phyloP scores from a whole-genome alignment of 1,140 invertebrate genomes.

The Meloidogyne hapla region DNA sequence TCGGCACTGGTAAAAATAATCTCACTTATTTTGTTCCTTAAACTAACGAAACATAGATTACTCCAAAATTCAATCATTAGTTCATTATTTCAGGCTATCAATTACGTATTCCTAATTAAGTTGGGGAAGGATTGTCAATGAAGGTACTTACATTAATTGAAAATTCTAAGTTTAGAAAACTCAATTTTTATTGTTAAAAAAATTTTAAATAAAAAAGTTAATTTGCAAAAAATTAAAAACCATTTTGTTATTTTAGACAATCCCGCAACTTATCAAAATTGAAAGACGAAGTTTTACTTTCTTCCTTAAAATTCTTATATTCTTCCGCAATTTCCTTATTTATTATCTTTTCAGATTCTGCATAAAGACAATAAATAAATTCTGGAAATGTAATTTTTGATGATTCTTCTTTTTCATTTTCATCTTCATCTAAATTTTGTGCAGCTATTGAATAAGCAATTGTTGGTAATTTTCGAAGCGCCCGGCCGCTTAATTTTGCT shows the following conservation, averaged over 20 bases:
- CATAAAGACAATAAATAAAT: not conserved
- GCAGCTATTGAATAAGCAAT: constrained; percentile 28
- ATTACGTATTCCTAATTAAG: too few species aligned
- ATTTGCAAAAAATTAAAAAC: not conserved
- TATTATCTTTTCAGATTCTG: not conserved
- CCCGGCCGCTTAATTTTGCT: constrained; percentile 6
- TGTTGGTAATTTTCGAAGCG: constrained; percentile 28
- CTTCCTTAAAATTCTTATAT: not conserved
- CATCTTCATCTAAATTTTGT: not conserved
- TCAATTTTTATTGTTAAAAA: not conserved
- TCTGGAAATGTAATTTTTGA: not conserved
- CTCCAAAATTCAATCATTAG: too few species aligned
- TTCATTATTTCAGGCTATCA: too few species aligned
- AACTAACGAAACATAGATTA: too few species aligned
- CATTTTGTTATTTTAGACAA: not conserved
- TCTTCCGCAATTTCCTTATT: not conserved
- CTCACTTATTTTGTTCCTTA: too few species aligned
- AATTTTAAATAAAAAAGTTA: not conserved
- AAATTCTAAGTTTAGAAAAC: too few species aligned
- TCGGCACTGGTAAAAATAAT: too few species aligned
- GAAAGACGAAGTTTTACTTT: not conserved
- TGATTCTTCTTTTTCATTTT: not conserved
- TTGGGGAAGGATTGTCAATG: too few species aligned
- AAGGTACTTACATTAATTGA: too few species aligned
- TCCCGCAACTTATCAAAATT: not conserved